Evolutionary conservation across 2,113 vertebrate species (phyloP), one percentile per base, ranked within the genome.

Genomic region (Oncorhynchus keta): DNA sequence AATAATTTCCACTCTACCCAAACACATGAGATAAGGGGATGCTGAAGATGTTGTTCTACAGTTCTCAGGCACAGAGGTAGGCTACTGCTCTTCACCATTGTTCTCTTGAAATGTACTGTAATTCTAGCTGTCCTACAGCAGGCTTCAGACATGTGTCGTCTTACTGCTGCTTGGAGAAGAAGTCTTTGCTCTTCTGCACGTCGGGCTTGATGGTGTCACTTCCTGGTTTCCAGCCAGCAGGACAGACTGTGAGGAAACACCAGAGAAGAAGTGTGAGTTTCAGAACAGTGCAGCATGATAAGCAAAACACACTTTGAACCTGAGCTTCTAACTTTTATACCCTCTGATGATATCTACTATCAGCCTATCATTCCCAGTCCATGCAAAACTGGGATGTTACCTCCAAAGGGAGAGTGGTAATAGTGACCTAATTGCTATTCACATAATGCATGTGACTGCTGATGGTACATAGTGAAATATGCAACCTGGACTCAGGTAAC

Each of bases 151-250:
- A 73, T 5, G 18, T 12, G 74, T 80, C 65, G 62, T 7, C 68
- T 92, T 91, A 94, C 76, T 94, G 92, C 82, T 98, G 96, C 90
- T 99, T 99, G 86, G 96, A 93, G 76, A 99, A 99, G 91, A 95
- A 99, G 75, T 98, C 97, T 95, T 96, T 99, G 85, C 98, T 99
- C 83, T 96, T 95, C 86, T 96, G 87, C 86, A 99, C 89, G 68
- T 98, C 97, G 16, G 98, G 98, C 86, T 98, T 99, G 95, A 99
- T 99, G 71, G 97, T 97, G 90, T 99, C 98, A 85, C 93, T 96
- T 88, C 98, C 98, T 86, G 98, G 97, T 91, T 98, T 97, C 98
- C 98, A 99, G 81, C 97, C 97, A 24, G 97, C 98, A 55, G 98
- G 98, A 91, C 97, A 99, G 89, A 99, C 98, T 99, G 92, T 95